Evolutionary conservation across 1,140 invertebrate genomes (phyloP).

Genomic region (Antheraea mylitta): DNA sequence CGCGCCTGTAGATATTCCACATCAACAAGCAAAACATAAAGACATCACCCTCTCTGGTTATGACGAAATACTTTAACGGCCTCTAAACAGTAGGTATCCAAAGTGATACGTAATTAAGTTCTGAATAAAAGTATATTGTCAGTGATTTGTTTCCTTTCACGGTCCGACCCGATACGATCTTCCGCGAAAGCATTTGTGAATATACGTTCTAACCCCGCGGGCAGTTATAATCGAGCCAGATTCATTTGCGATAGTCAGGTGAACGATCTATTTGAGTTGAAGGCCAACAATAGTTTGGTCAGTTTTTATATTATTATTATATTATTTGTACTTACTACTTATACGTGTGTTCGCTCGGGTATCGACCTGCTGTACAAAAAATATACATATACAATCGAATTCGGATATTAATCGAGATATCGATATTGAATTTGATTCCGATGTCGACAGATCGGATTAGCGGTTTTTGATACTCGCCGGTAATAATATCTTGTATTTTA

Average conservation of each 20-base stretch:
- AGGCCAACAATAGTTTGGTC: conserved; percentile 54
- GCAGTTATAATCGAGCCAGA: conserved; percentile 45
- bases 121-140: neutral
- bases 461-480: neutral
- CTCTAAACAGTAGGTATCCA: too few relatives aligned
- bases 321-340: conserved; percentile 42
- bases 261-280: conserved; percentile 58
- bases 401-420: conserved; percentile 4
- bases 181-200: neutral
- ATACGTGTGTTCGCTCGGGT: conserved; percentile 25
- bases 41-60: too few relatives aligned
- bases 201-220: conserved; percentile 24
- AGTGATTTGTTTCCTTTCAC: neutral
- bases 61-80: too few relatives aligned
- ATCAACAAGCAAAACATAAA: too few relatives aligned
- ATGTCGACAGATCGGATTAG: neutral
- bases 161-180: neutral
- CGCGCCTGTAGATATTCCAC: too few relatives aligned
- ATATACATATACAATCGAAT: conserved; percentile 16
- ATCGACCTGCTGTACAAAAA: conserved; percentile 23
- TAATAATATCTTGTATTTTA: neutral
- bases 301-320: conserved; percentile 50
- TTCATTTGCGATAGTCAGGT: conserved; percentile 51
- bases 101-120: neutral
- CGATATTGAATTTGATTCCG: neutral